Percentiles rank a stretch among this genome's conserved stretches.
These are phyloP conservation scores for Umimayanthus chanpuru DNA, from an alignment of 92 coral and sea anemone species.

Conservation along the genomic window DNA sequence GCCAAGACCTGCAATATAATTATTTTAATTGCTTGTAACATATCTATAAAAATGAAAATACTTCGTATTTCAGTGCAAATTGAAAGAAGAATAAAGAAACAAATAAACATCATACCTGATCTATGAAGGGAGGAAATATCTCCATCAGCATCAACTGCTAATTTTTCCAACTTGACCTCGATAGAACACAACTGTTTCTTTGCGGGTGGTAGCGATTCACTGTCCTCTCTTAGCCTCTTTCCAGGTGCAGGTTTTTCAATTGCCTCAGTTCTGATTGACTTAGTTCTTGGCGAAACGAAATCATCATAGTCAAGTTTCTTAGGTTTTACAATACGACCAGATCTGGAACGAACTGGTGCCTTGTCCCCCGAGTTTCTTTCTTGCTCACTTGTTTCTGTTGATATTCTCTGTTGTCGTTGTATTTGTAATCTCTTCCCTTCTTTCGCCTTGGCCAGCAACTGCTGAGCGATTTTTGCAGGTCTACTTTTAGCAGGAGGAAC, in stretches of 20 bases:
- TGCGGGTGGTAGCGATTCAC: constrained; percentile 67
- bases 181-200: constrained; percentile 46
- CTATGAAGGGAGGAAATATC: neutral
- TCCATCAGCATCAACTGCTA: constrained; percentile 27
- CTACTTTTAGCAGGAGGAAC: constrained; percentile 53
- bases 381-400: constrained; percentile 26
- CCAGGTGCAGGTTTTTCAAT: constrained; percentile 37
- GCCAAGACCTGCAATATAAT: too few relatives aligned
- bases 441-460: constrained; percentile 93
- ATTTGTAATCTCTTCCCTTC: constrained; percentile 76
- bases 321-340: constrained; percentile 97
- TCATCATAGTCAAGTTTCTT: constrained; percentile 96
- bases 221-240: constrained; percentile 76
- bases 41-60: too few relatives aligned
- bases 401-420: constrained; percentile 60
- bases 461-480: constrained; percentile 80
- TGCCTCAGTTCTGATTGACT: constrained; percentile 12
- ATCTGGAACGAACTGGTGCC: constrained; percentile 82
- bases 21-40: neutral
- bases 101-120: constrained; percentile 14
- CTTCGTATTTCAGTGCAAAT: too few relatives aligned
- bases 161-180: constrained; percentile 52
- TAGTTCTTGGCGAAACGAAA: constrained; percentile 68
- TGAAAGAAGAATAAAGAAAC: neutral
- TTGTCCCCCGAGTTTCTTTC: constrained; percentile 43